These are phyloP conservation scores for Hemibagrus wyckioides DNA, from an alignment of 2,113 vertebrate genomes.

Conservation along the genomic window DNA sequence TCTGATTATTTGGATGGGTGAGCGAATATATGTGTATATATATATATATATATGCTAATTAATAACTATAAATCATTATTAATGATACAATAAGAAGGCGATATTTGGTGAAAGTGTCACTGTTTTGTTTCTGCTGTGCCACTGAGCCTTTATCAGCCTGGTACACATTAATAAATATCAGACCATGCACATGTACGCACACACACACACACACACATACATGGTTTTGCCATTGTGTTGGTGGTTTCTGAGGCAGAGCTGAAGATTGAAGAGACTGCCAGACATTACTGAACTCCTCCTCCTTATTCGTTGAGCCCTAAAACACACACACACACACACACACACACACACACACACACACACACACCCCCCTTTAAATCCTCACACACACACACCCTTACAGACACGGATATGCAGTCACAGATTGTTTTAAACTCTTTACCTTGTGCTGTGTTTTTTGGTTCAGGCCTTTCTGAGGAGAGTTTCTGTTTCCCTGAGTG, in stretches of 20 bases:
- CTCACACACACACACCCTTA: not conserved
- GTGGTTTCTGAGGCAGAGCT: constrained; percentile 75
- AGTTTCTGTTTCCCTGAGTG: constrained; percentile 75
- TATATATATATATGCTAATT: no score
- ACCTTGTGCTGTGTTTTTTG: constrained; percentile 78
- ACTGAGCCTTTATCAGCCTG: constrained; percentile 3
- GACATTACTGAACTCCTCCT: constrained; percentile 87
- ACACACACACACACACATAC: constrained; percentile 22
- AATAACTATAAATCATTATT: not conserved
- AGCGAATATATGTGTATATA: no score
- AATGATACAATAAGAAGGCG: not conserved
- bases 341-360: constrained; percentile 15
- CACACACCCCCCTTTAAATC: not conserved
- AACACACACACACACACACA: not conserved
- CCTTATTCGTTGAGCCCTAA: constrained; percentile 65
- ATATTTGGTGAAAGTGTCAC: constrained; percentile 22
- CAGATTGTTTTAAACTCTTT: not conserved
- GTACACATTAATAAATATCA: not conserved
- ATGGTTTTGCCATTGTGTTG: constrained; percentile 74
- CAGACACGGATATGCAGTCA: not conserved
- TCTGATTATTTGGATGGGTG: no score
- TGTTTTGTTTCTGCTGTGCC: constrained; percentile 42
- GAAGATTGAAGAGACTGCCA: constrained; percentile 89
- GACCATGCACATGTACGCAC: not conserved
- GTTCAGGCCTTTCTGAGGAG: constrained; percentile 72